Percentiles rank a stretch among this genome's conserved stretches.
Conservation (phyloP, 2,888 invertebrate genomes). For the Troides aeacus region DNA sequence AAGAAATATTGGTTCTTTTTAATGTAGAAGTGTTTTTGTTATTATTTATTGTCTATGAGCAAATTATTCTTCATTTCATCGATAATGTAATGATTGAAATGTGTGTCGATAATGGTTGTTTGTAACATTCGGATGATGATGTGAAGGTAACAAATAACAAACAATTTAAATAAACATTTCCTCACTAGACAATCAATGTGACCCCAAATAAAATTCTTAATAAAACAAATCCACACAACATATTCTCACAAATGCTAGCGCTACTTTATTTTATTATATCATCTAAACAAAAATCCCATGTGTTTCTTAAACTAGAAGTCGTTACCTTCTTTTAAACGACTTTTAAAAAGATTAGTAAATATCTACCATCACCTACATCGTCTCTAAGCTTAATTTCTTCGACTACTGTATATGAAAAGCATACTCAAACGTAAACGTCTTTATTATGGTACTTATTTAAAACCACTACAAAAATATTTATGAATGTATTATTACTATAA, state of each 20-base stretch:
- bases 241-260: constrained; percentile 24
- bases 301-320: constrained; percentile 26
- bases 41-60: not conserved
- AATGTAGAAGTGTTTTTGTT: not conserved
- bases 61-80: not conserved
- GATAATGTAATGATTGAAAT: constrained; percentile 12
- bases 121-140: constrained; percentile 26
- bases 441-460: constrained; percentile 23
- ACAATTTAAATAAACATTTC: constrained; percentile 5
- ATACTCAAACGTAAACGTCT: constrained; percentile 55
- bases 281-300: constrained; percentile 12
- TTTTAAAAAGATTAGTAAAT: constrained; percentile 42
- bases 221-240: constrained; percentile 19
- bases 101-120: constrained; percentile 17
- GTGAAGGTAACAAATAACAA: constrained; percentile 21
- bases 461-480: constrained; percentile 24
- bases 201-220: not conserved
- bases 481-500: constrained; percentile 25
- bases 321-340: constrained; percentile 38
- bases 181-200: not conserved
- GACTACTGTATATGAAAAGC: constrained; percentile 72
- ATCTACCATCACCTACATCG: constrained; percentile 59
- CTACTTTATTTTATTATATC: constrained; percentile 12
- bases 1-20: constrained; percentile 37
- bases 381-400: constrained; percentile 59